phyloP scores from a whole-genome alignment of 2,113 vertebrate genomes.

The Scalopus aquaticus region DNA sequence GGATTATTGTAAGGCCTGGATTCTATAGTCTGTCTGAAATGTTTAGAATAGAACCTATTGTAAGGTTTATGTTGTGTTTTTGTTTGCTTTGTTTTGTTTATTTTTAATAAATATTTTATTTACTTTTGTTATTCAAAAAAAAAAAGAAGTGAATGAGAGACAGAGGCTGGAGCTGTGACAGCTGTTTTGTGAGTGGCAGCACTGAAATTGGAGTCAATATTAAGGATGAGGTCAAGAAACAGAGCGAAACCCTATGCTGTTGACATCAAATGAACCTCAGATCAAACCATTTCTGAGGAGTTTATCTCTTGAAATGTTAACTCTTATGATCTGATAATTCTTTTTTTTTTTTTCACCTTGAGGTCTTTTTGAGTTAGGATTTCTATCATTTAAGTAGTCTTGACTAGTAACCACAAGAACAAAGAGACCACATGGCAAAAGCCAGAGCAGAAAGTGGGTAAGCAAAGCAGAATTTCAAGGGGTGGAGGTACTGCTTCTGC shows the following conservation, averaged over 20 bases:
- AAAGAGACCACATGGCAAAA: neutral
- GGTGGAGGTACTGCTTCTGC: neutral
- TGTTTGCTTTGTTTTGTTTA: too few relatives aligned
- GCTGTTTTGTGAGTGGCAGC: neutral
- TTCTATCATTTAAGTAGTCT: conserved; percentile 22
- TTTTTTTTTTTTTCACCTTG: neutral
- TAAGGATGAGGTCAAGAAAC: neutral
- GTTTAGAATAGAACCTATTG: neutral
- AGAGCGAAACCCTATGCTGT: neutral
- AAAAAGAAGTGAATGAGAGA: too few relatives aligned
- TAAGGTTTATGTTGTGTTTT: too few relatives aligned
- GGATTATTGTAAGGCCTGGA: neutral
- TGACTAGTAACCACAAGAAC: neutral
- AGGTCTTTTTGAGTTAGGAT: neutral
- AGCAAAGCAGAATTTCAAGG: neutral
- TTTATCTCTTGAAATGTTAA: neutral
- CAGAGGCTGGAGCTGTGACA: neutral
- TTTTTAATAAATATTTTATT: too few relatives aligned
- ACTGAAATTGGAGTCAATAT: neutral
- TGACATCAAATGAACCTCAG: neutral
- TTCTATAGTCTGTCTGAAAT: neutral
- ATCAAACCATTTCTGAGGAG: neutral
- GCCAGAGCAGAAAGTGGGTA: neutral
- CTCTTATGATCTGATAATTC: neutral
- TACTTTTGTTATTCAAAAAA: too few relatives aligned